Conservation (phyloP, 2,888 invertebrate species). For the Lasioglossum leucozonium region DNA sequence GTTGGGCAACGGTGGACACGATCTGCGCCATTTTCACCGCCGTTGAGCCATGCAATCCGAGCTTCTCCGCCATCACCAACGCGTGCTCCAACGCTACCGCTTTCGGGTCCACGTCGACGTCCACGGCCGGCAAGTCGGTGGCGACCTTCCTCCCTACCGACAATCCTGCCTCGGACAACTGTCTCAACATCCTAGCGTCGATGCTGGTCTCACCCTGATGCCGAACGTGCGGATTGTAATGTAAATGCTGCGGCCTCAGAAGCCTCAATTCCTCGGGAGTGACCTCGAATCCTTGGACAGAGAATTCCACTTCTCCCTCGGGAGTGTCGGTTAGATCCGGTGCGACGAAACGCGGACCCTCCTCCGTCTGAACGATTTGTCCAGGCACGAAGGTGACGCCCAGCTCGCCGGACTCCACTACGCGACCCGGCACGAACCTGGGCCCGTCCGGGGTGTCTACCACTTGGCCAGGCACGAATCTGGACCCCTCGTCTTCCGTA, state of each 20-base stretch:
- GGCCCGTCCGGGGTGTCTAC: constrained; percentile 90
- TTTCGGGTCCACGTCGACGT: constrained; percentile 85
- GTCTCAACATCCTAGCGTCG: constrained; percentile 88
- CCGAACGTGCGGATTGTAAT: constrained; percentile 75
- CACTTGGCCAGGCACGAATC: constrained; percentile 88
- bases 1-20: constrained; percentile 81
- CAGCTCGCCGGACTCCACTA: constrained; percentile 85
- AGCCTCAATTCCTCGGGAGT: constrained; percentile 85
- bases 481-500: constrained; percentile 86
- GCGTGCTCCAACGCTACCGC: constrained; percentile 81
- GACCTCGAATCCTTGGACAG: constrained; percentile 89
- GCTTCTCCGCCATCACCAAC: constrained; percentile 79
- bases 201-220: constrained; percentile 87
- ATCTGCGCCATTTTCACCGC: constrained; percentile 85
- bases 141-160: constrained; percentile 88
- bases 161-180: constrained; percentile 89
- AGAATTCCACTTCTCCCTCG: constrained; percentile 88
- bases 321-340: constrained; percentile 89
- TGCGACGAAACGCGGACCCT: constrained; percentile 88
- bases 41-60: constrained; percentile 81
- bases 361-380: constrained; percentile 85
- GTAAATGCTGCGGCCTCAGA: constrained; percentile 82
- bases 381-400: constrained; percentile 85
- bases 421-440: constrained; percentile 86
- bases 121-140: constrained; percentile 87